These are phyloP conservation scores for Uloborus diversus DNA, from an alignment of 1,140 invertebrate genomes.

Conservation along the genomic window DNA sequence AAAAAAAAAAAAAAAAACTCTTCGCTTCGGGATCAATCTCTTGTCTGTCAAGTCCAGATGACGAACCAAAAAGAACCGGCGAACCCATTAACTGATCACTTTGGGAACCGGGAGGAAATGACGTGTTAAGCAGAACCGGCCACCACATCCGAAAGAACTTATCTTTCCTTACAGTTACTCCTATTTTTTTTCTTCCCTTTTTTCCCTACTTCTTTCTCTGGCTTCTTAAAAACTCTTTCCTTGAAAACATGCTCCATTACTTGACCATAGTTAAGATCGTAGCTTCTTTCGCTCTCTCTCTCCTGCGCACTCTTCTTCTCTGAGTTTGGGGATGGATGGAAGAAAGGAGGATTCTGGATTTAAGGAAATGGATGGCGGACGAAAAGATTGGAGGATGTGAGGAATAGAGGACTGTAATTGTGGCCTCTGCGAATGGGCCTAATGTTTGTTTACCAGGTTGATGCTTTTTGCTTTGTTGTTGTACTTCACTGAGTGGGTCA, in stretches of 20 bases:
- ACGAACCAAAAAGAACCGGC: conserved; percentile 50
- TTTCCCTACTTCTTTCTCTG: neutral
- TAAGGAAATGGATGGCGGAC: neutral
- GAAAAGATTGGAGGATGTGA: no score
- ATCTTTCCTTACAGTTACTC: conserved; percentile 35
- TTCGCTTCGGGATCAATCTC: conserved; percentile 51
- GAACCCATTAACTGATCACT: conserved; percentile 57
- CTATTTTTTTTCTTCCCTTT: neutral
- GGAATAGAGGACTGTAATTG: neutral
- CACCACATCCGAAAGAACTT: conserved; percentile 49
- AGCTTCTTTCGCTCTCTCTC: neutral
- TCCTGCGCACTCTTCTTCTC: neutral
- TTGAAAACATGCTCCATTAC: conserved; percentile 48
- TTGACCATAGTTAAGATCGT: conserved; percentile 28
- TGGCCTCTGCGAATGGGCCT: neutral
- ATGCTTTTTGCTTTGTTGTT: no score
- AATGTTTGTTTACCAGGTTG: no score
- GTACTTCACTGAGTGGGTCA: no score
- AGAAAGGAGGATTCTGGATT: neutral
- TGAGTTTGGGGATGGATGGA: no score
- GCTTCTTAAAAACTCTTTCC: conserved; percentile 47
- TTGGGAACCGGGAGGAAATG: conserved; percentile 56
- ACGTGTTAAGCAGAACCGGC: conserved; percentile 56
- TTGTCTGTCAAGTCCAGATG: conserved; percentile 53
- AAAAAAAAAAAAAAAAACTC: neutral